Base-by-base conservation (phyloP, 2,888 invertebrate genomes). In the Augochlorella aurata region DNA sequence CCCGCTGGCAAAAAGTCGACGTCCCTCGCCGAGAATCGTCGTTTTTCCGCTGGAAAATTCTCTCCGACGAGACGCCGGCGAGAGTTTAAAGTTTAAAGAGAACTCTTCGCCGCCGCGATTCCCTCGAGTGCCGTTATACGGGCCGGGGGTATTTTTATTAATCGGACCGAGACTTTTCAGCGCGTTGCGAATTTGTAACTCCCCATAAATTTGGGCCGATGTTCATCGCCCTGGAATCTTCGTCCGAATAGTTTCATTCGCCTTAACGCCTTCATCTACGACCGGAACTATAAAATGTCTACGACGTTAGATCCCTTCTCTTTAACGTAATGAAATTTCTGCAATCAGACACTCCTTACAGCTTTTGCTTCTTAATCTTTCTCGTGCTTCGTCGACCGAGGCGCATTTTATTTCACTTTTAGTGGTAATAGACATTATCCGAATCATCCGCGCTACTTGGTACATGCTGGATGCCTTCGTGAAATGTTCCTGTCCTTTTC, bases 111-210 rank as follows among this genome's bases (percentile, higher is more conserved):
- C 54, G 21, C 12, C 21, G 21, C 21, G 12, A 54, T 21, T 54
- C 21, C 54, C 54, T 21, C 54, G 21, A 54, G 54, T 14, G 14
- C 54, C 54, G 54, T 4, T 54, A 54, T 21, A 12, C 54, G 21
- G 54, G 38, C 5, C 21, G 12, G n/a, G 14, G 54, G 3, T 54
- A 54, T 54, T 54, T 54, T 54, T 54, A 54, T 54, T 54, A 54
- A 54, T 54, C 54, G 54, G 21, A 45, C 21, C 66, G 66, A 66
- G 29, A 68, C 54, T 54, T 54, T 21, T 54, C 54, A 54, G 21
- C 54, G 54, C 4, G 54, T 54, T 54, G 21, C 21, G 54, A 54
- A 54, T 54, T 54, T 54, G 21, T 54, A 54, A 54, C 54, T 54
- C 21, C 54, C 54, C 21, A 54, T 54, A 54, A 21, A 21, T 54